These are phyloP conservation scores for Melanotus villosus DNA, from an alignment of 2,888 invertebrate genomes.

Conservation along the genomic window DNA sequence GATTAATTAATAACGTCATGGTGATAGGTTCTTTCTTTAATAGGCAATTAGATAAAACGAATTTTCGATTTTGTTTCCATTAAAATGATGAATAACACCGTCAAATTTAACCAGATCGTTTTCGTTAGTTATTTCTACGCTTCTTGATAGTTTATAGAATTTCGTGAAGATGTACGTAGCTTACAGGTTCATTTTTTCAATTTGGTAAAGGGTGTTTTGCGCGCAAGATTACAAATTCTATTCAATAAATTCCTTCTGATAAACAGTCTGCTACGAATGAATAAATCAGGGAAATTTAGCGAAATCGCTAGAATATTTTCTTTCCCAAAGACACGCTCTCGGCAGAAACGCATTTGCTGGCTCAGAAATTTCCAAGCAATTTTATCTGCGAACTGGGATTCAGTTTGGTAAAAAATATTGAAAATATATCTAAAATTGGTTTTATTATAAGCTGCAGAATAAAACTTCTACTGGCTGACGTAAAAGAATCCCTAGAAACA, in stretches of 20 bases:
- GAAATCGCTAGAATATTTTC: slow-evolving; percentile 26
- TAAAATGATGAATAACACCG: too few relatives aligned
- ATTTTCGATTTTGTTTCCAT: slow-evolving; percentile 13
- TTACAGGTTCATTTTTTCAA: too few relatives aligned
- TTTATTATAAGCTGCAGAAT: too few relatives aligned
- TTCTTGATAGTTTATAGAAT: too few relatives aligned
- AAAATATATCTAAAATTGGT: too few relatives aligned
- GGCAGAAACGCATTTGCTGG: background rate
- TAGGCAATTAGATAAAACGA: slow-evolving; percentile 14
- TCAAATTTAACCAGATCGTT: too few relatives aligned
- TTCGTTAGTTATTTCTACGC: too few relatives aligned
- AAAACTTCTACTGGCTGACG: too few relatives aligned
- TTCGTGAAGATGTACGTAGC: too few relatives aligned
- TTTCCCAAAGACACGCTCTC: slow-evolving; percentile 10
- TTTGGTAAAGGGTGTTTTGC: slow-evolving; percentile 6
- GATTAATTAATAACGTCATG: slow-evolving; percentile 40
- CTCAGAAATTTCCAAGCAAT: slow-evolving; percentile 11
- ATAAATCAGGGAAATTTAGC: slow-evolving; percentile 24
- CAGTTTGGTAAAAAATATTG: too few relatives aligned
- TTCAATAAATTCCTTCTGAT: slow-evolving; percentile 15
- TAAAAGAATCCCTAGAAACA: too few relatives aligned
- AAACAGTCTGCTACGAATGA: slow-evolving; percentile 22
- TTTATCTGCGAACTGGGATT: background rate
- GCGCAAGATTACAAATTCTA: slow-evolving; percentile 8
- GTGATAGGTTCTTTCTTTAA: slow-evolving; percentile 15